Evolutionary conservation across 2,797 vertebrate genomes (phyloP), one percentile per base, ranked within the genome.

Genomic region (Chloroceryle inda): DNA sequence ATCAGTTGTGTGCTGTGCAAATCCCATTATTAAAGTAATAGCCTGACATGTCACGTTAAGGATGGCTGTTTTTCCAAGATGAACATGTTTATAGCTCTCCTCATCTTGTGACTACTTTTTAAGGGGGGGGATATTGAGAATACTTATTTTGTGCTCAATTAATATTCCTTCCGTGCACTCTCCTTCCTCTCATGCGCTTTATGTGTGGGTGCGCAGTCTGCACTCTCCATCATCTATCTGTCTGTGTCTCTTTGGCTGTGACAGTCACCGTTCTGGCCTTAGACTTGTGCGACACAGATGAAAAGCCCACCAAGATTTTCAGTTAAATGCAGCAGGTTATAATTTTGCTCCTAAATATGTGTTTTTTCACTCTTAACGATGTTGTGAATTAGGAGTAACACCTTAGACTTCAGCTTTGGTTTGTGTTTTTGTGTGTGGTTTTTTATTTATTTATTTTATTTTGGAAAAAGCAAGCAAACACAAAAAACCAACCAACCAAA

Each of bases 211-310:
- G 91, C 73, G 87, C 96, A 94, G 96, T 95, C 96, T 97, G 93
- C 94, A 95, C 96, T 97, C 95, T 97, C 95, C 96, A 97, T 97
- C 96, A 96, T 97, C 94, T 95, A 96, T 96, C 95, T 96, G 95
- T 95, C 94, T 95, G 93, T 88, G 96, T 95, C 94, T 95, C 87
- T 89, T 92, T 93, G 94, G 35, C 95, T 89, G 87, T 94, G 89
- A 95, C 96, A 96, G 96, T 93, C 95, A 76, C 95, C 63, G 44
- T 92, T 94, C 88, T 49, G 77, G 94, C 85, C 88, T 93, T 91
- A 84, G 92, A 83, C 92, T 90, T 74, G 79, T 22, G 42, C 12
- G 37, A 61, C 11, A 0, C 2, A 69, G 40, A 71, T 1, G 3
- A 95, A 96, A 96, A 96, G 52, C 85, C 66, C 64, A 91, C 78